These are phyloP conservation scores for Emesis furor DNA, from an alignment of 2,888 invertebrate species.

Conservation along the genomic window DNA sequence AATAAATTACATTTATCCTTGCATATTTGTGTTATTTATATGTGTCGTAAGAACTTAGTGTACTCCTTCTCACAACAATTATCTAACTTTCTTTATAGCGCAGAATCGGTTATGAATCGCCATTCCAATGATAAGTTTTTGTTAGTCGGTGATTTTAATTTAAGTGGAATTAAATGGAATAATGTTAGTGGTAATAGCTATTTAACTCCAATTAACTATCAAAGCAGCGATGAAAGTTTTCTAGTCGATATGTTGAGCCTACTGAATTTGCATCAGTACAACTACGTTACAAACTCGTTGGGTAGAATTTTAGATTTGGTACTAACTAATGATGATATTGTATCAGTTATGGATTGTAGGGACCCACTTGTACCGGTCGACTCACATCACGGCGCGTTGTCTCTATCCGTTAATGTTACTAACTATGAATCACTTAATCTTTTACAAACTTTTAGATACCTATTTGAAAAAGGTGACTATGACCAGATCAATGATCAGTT, in stretches of 20 bases:
- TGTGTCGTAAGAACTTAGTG: neutral
- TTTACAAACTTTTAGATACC: too few species aligned
- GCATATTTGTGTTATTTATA: slow-evolving; percentile 10
- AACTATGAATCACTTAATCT: neutral
- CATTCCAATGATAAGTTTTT: neutral
- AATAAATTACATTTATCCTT: slow-evolving; percentile 4
- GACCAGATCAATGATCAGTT: too few species aligned
- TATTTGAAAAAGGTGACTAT: too few species aligned
- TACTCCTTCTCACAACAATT: neutral
- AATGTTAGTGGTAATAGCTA: slow-evolving; percentile 5
- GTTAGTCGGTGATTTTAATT: neutral
- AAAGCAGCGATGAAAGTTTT: neutral
- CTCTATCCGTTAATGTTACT: neutral
- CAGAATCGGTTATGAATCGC: neutral
- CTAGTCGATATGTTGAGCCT: neutral
- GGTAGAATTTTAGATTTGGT: slow-evolving; percentile 10
- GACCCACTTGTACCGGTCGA: neutral
- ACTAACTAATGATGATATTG: neutral
- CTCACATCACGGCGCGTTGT: neutral
- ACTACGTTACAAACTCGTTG: neutral
- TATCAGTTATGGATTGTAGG: neutral
- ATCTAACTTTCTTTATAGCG: slow-evolving; percentile 1
- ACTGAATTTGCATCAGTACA: neutral
- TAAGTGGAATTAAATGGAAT: neutral
- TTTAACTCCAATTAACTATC: neutral